phyloP scores from a whole-genome alignment of 1,140 invertebrate species.

The Penaeus indicus region DNA sequence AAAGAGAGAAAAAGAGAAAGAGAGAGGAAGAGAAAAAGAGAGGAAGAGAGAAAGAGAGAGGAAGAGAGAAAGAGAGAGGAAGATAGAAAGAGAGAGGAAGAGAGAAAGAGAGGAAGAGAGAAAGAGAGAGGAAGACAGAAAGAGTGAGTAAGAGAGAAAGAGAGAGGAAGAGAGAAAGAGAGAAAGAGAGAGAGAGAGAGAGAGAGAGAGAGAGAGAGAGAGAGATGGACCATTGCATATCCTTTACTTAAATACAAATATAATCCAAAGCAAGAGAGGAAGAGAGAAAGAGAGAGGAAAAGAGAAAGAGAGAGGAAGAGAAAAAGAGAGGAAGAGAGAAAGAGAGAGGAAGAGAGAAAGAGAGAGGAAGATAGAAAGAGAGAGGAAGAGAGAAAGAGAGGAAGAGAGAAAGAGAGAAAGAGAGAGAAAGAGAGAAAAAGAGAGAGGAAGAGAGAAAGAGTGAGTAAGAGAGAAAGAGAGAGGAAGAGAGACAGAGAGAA shows the following conservation, averaged over 20 bases:
- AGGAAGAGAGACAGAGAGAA: background rate
- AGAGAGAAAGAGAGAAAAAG: too few relatives aligned
- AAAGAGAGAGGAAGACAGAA: too few relatives aligned
- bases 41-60: too few relatives aligned
- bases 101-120: too few relatives aligned
- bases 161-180: background rate
- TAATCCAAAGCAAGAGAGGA: constrained; percentile 23
- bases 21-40: too few relatives aligned
- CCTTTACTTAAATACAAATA: constrained; percentile 43
- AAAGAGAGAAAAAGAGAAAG: too few relatives aligned
- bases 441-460: background rate
- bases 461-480: background rate
- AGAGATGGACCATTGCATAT: background rate
- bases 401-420: background rate
- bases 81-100: too few relatives aligned
- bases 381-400: background rate
- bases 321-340: background rate
- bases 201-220: too few relatives aligned
- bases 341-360: background rate
- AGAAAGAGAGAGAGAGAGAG: background rate
- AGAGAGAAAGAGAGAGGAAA: background rate
- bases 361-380: background rate
- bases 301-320: background rate
- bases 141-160: too few relatives aligned
- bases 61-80: too few relatives aligned